These are phyloP conservation scores for Leptinotarsa defecta DNA, from an alignment of 1,140 invertebrate genomes.

Conservation along the genomic window DNA sequence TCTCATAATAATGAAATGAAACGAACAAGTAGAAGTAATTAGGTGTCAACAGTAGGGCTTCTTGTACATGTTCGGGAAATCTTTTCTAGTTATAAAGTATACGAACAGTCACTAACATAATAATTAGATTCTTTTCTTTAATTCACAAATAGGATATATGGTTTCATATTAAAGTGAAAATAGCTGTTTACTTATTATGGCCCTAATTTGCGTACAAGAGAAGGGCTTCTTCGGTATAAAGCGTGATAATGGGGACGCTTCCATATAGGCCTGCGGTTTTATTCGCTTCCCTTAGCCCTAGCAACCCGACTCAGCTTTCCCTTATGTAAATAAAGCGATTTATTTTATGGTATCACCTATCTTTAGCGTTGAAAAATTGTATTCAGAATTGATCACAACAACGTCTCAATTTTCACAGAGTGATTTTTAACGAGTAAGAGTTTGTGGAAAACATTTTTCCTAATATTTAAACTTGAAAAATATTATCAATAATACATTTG, in stretches of 20 bases:
- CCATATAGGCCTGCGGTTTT: slow-evolving; percentile 10
- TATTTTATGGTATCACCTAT: slow-evolving; percentile 6
- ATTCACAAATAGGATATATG: slow-evolving; percentile 20
- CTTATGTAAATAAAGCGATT: slow-evolving; percentile 24
- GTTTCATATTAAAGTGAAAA: slow-evolving; percentile 20
- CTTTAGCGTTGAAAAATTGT: not conserved
- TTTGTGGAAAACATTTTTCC: too few species aligned
- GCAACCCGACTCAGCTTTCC: slow-evolving; percentile 1
- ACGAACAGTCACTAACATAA: not conserved
- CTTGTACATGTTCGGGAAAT: not conserved
- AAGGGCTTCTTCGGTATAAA: slow-evolving; percentile 24
- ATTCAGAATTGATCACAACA: not conserved
- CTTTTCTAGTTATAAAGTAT: not conserved
- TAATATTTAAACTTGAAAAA: too few species aligned
- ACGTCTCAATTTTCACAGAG: not conserved
- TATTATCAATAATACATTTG: too few species aligned
- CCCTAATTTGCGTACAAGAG: slow-evolving; percentile 21
- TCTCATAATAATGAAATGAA: too few species aligned
- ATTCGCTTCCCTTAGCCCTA: slow-evolving; percentile 22
- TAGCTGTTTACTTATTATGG: slow-evolving; percentile 20
- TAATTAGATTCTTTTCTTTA: slow-evolving; percentile 17
- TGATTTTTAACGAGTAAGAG: too few species aligned
- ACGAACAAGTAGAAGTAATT: not conserved
- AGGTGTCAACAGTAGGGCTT: not conserved
- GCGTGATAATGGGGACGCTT: slow-evolving; percentile 22